These are phyloP conservation scores for Palythoa heliodiscus DNA, from an alignment of 92 coral and sea anemone species.

Conservation along the genomic window DNA sequence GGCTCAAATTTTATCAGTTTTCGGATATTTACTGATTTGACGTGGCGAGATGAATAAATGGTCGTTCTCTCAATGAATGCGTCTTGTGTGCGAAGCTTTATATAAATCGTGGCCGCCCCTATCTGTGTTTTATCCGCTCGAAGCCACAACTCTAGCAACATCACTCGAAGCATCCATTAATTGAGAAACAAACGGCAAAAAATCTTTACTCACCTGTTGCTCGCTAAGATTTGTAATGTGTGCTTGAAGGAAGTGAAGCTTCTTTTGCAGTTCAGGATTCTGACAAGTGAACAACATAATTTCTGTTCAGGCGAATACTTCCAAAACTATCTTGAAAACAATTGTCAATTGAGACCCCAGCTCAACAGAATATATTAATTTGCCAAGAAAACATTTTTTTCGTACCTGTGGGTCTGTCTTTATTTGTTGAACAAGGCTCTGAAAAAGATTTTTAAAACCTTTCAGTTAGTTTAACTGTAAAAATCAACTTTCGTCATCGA, in stretches of 20 bases:
- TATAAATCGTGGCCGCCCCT: conserved; percentile 33
- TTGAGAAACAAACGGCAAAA: background rate
- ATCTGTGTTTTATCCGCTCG: background rate
- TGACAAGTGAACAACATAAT: conserved; percentile 58
- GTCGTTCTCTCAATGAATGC: background rate
- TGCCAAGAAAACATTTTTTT: conserved; percentile 52
- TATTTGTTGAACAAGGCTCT: conserved; percentile 86
- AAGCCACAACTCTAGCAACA: background rate
- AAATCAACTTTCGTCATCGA: conserved; percentile 35
- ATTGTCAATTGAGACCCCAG: conserved; percentile 65
- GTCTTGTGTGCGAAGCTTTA: background rate
- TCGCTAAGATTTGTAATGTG: conserved; percentile 87
- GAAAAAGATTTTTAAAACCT: conserved; percentile 43
- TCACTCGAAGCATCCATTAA: conserved; percentile 19
- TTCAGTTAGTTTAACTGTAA: conserved; percentile 27
- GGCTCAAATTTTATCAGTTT: background rate
- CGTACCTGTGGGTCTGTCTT: conserved; percentile 96
- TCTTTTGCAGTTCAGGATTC: conserved; percentile 96
- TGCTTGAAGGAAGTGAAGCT: conserved; percentile 81
- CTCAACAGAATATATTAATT: conserved; percentile 12
- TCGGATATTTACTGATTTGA: background rate
- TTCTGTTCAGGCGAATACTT: conserved; percentile 52
- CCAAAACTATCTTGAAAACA: conserved; percentile 77
- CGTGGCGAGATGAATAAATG: background rate
- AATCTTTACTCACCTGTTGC: conserved; percentile 73